These are phyloP conservation scores for Phyllostomus hastatus DNA, from an alignment of 2,113 vertebrate species.

Conservation along the genomic window DNA sequence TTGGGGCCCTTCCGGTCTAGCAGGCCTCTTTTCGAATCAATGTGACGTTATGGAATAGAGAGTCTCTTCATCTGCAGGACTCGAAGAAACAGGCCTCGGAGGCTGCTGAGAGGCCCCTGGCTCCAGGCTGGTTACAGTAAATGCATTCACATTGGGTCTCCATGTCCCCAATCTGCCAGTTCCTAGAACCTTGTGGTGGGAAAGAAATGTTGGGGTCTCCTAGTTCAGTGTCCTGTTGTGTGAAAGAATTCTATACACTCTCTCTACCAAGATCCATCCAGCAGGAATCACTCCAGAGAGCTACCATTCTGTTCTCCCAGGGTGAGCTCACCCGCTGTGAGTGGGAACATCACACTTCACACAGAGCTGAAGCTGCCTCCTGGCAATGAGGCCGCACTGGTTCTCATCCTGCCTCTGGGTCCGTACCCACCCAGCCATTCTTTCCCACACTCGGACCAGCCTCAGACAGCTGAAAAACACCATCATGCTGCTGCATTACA, in stretches of 20 bases:
- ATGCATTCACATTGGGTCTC: neutral
- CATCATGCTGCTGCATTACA: neutral
- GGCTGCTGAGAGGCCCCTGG: neutral
- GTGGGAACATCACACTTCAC: neutral
- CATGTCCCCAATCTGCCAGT: neutral
- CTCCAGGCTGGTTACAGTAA: neutral
- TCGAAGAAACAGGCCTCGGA: neutral
- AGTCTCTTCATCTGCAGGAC: neutral
- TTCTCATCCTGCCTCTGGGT: neutral
- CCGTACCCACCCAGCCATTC: too few relatives aligned
- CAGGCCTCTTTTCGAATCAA: neutral
- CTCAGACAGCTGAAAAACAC: neutral
- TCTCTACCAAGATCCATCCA: neutral
- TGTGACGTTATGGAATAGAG: neutral
- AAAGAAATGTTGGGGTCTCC: neutral
- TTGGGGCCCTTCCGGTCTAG: neutral
- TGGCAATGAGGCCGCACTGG: neutral
- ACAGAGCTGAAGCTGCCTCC: neutral
- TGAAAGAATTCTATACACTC: neutral
- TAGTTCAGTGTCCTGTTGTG: neutral
- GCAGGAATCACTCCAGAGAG: fast-evolving
- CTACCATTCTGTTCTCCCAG: neutral
- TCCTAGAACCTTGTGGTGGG: neutral
- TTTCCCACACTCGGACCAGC: neutral
- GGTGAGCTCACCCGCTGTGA: neutral